Evolutionary conservation across 2,888 invertebrate species (phyloP), one percentile per base, ranked within the genome.

Genomic region (Gari tellinella): DNA sequence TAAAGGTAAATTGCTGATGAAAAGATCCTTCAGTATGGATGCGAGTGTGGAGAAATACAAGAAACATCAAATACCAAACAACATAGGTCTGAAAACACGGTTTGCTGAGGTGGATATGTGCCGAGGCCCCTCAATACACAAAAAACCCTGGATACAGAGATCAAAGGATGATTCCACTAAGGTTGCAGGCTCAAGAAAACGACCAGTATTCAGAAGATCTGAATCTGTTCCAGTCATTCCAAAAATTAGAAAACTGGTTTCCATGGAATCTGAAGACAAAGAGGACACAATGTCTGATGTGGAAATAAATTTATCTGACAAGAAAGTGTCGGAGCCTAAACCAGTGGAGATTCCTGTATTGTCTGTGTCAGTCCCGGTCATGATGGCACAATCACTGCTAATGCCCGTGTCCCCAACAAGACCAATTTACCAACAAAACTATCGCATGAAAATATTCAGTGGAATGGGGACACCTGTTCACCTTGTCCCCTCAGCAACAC

Each of bases 1-100:
- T 37, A 91, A 91, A 63, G 90, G 89, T 14, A 90, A 89, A 56
- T 78, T 92, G 12, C 72, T 92, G 48, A 86, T 91, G 89, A 90
- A 89, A 63, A 81, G 91, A n/a, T 90, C 91, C 0, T 75, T 90
- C 61, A 91, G 90, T 80, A 80, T 87, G 12, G 89, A 90, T 73
- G 76, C 76, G 26, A 51, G 58, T 10, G 55, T 37, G 3, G 53
- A 58, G 38, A 63, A 38, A 12, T 5, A 23, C 14, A 65, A 57
- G 52, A 52, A 25, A 17, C 26, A 51, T 19, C 23, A 43, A 1
- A 38, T 51, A n/a, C 38, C 63, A n/a, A 40, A 51, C n/a, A 68
- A 61, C 37, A 43, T 46, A 52, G 52, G 60, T 17, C 8, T 51
- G 43, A 67, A 60, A 46, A 58, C 68, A 37, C 63, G 56, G 48